Percentiles rank a stretch among this genome's conserved stretches.
Conservation (phyloP, 2,797 vertebrate species). For the Sebastes minor region DNA sequence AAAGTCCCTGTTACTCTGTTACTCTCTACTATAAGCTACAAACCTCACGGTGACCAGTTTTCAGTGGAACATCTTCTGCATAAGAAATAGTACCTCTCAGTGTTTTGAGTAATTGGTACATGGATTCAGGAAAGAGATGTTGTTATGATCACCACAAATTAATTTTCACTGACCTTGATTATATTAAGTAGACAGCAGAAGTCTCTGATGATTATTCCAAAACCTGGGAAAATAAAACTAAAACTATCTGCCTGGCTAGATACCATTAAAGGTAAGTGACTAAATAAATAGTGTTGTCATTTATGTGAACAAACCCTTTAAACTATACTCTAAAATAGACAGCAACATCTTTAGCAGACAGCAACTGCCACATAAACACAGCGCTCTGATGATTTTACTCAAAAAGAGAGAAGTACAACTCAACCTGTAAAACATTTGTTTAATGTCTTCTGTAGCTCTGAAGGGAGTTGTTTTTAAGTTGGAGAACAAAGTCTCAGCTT, state of each 20-base stretch:
- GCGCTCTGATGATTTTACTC: neutral
- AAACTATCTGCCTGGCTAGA: neutral
- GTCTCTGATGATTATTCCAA: neutral
- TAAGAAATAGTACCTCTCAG: neutral
- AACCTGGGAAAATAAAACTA: neutral
- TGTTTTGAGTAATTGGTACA: too few species aligned
- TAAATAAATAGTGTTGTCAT: neutral
- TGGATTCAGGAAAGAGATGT: neutral
- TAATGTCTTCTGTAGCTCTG: neutral
- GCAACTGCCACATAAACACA: neutral
- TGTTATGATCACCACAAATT: neutral
- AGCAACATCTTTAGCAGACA: neutral
- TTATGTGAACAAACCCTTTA: neutral
- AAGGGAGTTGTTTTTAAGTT: neutral
- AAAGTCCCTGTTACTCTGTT: neutral
- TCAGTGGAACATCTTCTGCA: neutral
- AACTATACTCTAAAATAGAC: too few species aligned
- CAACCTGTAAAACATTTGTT: neutral
- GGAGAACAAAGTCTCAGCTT: neutral
- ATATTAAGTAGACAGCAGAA: neutral
- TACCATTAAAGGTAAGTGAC: too few species aligned
- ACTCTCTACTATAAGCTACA: neutral
- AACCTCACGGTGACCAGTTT: neutral
- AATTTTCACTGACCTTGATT: neutral
- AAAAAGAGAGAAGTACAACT: neutral